phyloP scores from a whole-genome alignment of 2,113 vertebrate species.

The Cercopithecus mona region DNA sequence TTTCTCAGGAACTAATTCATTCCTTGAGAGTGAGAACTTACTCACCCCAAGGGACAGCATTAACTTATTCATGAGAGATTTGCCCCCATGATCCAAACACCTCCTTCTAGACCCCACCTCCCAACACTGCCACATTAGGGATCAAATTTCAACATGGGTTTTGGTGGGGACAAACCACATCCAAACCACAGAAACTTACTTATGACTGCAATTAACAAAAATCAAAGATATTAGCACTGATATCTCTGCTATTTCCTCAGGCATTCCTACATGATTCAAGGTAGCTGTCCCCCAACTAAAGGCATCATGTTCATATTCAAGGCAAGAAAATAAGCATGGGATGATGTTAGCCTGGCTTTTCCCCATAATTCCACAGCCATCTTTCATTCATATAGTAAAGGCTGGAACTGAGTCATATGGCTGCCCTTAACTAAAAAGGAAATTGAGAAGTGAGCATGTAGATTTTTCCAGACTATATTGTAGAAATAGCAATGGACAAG shows the following conservation, averaged over 20 bases:
- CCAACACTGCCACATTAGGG: neutral
- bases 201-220: neutral
- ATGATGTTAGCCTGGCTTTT: neutral
- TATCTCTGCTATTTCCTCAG: neutral
- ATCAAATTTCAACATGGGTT: neutral
- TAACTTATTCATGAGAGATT: neutral
- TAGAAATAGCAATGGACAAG: neutral
- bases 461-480: neutral
- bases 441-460: neutral
- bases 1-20: neutral
- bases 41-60: neutral
- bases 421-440: neutral
- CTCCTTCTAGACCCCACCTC: neutral
- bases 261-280: neutral
- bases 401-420: neutral
- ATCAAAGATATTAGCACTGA: neutral
- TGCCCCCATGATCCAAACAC: neutral
- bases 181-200: neutral
- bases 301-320: neutral
- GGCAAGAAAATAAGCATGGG: neutral
- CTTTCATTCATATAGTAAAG: neutral
- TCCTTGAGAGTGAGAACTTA: neutral
- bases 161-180: neutral
- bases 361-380: neutral
- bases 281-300: neutral